Base-by-base conservation (phyloP, 2,888 invertebrate genomes). In the Anodontia alba region DNA sequence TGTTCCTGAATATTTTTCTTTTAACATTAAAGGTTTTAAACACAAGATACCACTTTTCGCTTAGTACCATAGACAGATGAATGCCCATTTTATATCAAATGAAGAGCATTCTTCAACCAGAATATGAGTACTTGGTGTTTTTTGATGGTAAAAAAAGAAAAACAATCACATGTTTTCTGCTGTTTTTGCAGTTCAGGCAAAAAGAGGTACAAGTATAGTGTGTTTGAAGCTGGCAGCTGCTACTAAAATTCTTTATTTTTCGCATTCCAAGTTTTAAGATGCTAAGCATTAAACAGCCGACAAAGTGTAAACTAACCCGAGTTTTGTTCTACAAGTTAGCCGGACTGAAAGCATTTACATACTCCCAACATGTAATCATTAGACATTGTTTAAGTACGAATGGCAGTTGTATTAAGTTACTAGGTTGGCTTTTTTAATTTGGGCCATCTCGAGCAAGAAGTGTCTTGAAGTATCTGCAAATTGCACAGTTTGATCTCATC, bases 171-270 rank as follows among this genome's bases (percentile, higher is more conserved):
- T 73, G 26, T 57, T 36, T 78, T 85, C 76, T 85, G 84, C 78
- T 82, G 73, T 85, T 54, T 81, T 85, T 85, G 85, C 85, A 85
- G 85, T 80, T 77, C 80, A 82, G 74, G 76, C 77, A 62, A 72
- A 79, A 78, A 80, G 76, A 85, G 85, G 85, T 85, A 82, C 76
- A 85, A 80, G 82, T 85, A 85, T 85, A 85, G 71, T 76, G 76
- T 76, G 82, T 80, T 72, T 82, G 82, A 80, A 80, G 85, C 79
- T 81, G 80, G 78, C 80, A 76, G 69, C 74, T 80, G 85, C 85
- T 85, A 85, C 85, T 85, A 82, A 85, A 85, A 72, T 82, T 62
- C 62, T 62, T 62, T 62, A 62, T 62, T 62, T 38, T 62, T 62
- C 62, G 62, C 62, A 62, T 62, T 62, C 62, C 62, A 62, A 62